These are phyloP conservation scores for Rhinichthys osculus DNA, from an alignment of 2,797 vertebrate genomes.

Conservation along the genomic window DNA sequence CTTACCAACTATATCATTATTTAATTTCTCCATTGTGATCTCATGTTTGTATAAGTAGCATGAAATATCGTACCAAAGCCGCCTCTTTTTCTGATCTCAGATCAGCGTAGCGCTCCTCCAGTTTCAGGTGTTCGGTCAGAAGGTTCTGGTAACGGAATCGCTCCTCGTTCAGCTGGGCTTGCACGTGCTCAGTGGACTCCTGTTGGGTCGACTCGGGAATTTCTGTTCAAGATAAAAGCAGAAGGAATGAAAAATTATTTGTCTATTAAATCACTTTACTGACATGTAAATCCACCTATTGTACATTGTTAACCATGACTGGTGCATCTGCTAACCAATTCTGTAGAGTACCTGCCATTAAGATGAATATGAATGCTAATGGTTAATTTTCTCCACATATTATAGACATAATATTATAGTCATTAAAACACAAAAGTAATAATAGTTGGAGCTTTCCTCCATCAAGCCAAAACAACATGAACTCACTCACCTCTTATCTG, in stretches of 20 bases:
- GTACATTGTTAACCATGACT: neutral
- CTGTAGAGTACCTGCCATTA: neutral
- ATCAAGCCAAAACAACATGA: neutral
- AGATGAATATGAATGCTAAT: neutral
- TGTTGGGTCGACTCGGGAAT: conserved; percentile 80
- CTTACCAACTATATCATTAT: neutral
- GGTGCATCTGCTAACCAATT: neutral
- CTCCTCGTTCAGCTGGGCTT: conserved; percentile 89
- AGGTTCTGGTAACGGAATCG: conserved; percentile 91
- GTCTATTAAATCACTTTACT: neutral
- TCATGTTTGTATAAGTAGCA: neutral
- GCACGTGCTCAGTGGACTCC: conserved; percentile 85
- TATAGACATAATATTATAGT: neutral
- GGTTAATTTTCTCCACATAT: neutral
- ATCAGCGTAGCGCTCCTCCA: conserved; percentile 89
- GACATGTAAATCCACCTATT: neutral
- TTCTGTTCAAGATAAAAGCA: conserved; percentile 68
- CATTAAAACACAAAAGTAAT: neutral
- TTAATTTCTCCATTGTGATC: neutral
- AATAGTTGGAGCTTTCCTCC: neutral
- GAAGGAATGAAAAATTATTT: neutral
- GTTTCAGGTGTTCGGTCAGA: conserved; percentile 89
- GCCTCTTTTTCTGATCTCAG: conserved; percentile 87
- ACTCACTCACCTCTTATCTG: conserved; percentile 83
- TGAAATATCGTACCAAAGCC: conserved; percentile 37